Base-by-base conservation (phyloP, 2,888 invertebrate genomes). In the Eulithis testata region DNA sequence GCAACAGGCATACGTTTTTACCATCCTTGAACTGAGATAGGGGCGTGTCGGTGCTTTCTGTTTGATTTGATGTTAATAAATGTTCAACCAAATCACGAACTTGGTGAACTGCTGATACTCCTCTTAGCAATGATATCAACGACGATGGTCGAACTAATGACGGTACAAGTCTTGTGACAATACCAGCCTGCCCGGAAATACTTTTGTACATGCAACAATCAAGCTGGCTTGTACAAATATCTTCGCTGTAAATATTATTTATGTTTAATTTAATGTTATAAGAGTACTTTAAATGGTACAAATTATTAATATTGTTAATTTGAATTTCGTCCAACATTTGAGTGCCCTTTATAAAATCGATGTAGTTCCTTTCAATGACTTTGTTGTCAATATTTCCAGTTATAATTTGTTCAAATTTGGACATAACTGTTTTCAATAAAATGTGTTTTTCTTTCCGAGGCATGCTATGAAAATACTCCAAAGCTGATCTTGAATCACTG, bases 341-440 rank as follows among this genome's bases (percentile, higher is more conserved):
- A 12, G 88, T 87, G 7, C 91, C 90, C 73, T 91, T 93, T 44
- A 93, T 76, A 64, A 93, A 93, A 76, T 93, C 93, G 52, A 93
- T 80, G 68, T 91, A 93, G 73, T 90, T 93, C 73, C 86, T 84
- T 82, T 93, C 91, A 54, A 87, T 72, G 14, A 70, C 71, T 14
- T 78, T 73, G 73, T 84, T 79, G 65, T 69, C 76, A 21, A 69
- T 72, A 57, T 71, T 73, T 58, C 84, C 77, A 62, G 74, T 84
- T 62, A 92, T 82, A 50, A 91, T 81, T 76, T 90, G 88, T 73
- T 93, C 93, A 78, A 86, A 91, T 80, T 93, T 92, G 27, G 81
- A 77, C 45, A 85, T 71, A 3, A 87, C 72, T 49, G 89, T 76
- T 77, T 87, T 89, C 5, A 90, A 70, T 60, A 90, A 66, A 54